Percentiles rank a stretch among this genome's conserved stretches.
phyloP scores from a whole-genome alignment of 2,113 vertebrate genomes.

The Hydrolagus affinis region DNA sequence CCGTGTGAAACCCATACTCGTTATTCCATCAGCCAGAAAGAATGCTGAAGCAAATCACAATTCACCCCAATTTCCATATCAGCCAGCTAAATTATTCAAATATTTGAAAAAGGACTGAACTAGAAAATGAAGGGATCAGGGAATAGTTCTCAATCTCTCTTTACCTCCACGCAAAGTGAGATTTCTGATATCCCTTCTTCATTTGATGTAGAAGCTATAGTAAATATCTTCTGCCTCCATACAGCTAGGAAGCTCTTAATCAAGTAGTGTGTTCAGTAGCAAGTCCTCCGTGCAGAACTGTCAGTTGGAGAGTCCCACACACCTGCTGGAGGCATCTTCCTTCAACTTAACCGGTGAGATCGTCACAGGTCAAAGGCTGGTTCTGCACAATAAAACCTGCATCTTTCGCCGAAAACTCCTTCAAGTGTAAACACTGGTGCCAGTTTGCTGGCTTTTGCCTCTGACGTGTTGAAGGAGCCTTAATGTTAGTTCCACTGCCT shows the following conservation, averaged over 20 bases:
- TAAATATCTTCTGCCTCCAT: constrained; percentile 18
- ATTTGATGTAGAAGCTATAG: too few species aligned
- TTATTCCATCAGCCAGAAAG: neutral
- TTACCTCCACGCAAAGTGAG: neutral
- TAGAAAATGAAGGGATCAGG: too few species aligned
- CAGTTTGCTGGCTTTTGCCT: neutral
- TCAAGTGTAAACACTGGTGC: neutral
- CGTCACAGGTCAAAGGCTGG: neutral
- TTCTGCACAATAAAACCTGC: neutral
- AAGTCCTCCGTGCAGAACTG: neutral
- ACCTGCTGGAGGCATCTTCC: neutral
- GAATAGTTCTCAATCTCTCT: neutral
- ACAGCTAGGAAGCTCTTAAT: neutral
- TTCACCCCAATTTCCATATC: constrained; percentile 9
- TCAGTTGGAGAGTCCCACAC: neutral
- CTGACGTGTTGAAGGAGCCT: constrained; percentile 17
- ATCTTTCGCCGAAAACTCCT: neutral
- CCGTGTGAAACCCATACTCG: too few species aligned
- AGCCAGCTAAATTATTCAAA: neutral
- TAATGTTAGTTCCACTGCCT: constrained; percentile 46
- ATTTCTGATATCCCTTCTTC: neutral
- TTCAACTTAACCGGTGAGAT: constrained; percentile 8
- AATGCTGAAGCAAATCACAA: neutral
- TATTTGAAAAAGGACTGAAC: neutral
- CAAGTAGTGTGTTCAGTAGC: neutral